phyloP scores from a whole-genome alignment of 1,140 invertebrate genomes.

The Chrysoperla carnea region DNA sequence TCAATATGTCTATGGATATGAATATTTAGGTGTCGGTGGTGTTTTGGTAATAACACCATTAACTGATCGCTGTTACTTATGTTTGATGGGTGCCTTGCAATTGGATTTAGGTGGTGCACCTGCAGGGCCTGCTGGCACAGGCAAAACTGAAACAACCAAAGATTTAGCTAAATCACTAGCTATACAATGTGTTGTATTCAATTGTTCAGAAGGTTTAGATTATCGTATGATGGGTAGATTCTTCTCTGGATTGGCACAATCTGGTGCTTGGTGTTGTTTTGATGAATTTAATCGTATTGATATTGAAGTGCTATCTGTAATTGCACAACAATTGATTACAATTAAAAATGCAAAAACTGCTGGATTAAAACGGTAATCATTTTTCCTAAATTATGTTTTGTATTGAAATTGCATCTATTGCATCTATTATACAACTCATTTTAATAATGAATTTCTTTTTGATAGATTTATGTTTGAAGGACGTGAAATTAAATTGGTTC shows the following conservation, averaged over 20 bases:
- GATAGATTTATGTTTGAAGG: conserved; percentile 76
- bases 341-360: conserved; percentile 56
- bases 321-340: conserved; percentile 66
- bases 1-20: conserved; percentile 73
- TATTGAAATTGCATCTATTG: too few relatives aligned
- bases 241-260: conserved; percentile 71
- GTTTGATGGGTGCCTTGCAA: conserved; percentile 73
- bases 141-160: conserved; percentile 90
- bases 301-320: conserved; percentile 79
- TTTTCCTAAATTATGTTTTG: too few relatives aligned
- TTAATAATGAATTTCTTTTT: conserved; percentile 4
- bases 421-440: not conserved
- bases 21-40: conserved; percentile 75
- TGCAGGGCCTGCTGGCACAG: conserved; percentile 79
- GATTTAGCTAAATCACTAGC: conserved; percentile 76
- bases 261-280: conserved; percentile 82
- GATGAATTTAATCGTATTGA: conserved; percentile 86
- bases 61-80: conserved; percentile 75
- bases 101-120: conserved; percentile 71
- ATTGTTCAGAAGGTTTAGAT: conserved; percentile 72
- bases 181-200: conserved; percentile 80
- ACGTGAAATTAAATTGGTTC: conserved; percentile 67
- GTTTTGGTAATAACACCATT: conserved; percentile 67
- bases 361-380: conserved; percentile 34
- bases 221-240: conserved; percentile 80